phyloP scores from a whole-genome alignment of 2,113 vertebrate species.

The Collichthys lucidus region DNA sequence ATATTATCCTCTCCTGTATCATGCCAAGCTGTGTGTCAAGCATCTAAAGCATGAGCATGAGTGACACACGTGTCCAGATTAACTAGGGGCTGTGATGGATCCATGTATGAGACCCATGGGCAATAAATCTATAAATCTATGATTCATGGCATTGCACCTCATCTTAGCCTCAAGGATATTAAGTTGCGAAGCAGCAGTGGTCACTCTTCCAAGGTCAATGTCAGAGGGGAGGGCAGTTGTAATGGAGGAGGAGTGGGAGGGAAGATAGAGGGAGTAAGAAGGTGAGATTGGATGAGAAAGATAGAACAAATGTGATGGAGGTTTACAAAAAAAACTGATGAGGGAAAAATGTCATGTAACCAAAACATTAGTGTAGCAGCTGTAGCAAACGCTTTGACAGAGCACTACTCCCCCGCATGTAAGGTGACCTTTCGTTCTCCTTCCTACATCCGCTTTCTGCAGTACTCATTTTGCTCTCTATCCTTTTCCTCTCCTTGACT shows the following conservation, averaged over 20 bases:
- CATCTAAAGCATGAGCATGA: conserved; percentile 52
- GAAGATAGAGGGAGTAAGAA: neutral
- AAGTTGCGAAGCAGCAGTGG: conserved; percentile 53
- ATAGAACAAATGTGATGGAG: conserved; percentile 25
- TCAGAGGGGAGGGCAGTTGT: conserved; percentile 32
- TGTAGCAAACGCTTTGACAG: conserved; percentile 9
- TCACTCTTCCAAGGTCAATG: conserved; percentile 64
- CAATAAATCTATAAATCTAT: conserved; percentile 56
- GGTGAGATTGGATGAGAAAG: neutral
- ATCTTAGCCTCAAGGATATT: conserved; percentile 55
- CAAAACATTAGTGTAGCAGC: conserved; percentile 13
- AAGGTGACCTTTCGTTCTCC: conserved; percentile 25
- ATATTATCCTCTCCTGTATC: conserved; percentile 51
- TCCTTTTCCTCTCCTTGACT: conserved; percentile 19
- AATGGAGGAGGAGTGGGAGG: conserved; percentile 21
- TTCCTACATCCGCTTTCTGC: neutral
- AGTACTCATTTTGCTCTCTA: neutral
- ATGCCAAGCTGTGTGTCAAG: conserved; percentile 38
- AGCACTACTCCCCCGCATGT: neutral
- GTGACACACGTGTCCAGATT: conserved; percentile 53
- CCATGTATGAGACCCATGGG: conserved; percentile 14
- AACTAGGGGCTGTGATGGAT: conserved; percentile 27
- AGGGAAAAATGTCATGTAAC: conserved; percentile 11
- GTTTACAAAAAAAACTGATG: conserved; percentile 4
- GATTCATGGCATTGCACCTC: conserved; percentile 39